Evolutionary conservation across 2,113 vertebrate genomes (phyloP), one percentile per base, ranked within the genome.

Genomic region (Dromaius novaehollandiae): DNA sequence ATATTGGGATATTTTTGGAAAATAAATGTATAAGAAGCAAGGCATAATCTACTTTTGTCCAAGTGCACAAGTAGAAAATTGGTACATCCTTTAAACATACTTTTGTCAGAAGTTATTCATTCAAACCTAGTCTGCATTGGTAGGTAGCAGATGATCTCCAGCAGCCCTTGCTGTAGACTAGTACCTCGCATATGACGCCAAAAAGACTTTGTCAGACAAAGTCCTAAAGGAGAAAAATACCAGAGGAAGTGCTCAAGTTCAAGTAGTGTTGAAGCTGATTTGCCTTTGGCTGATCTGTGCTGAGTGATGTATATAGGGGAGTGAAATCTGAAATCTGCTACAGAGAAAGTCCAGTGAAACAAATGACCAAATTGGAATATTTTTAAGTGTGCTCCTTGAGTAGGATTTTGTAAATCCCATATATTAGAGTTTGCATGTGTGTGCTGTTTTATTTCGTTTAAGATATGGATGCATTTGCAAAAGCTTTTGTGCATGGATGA

Each of bases 71-170:
- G 70, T 30, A 80, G 78, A 70, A 75, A 79, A 85, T 60, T 51
- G 26, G 53, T 40, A 34, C 6, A 2, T 55, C 28, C 48, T 90
- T 84, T 90, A 70, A 91, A 95, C 85, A 93, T 85, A 91, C 13
- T 90, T 92, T 85, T 92, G 89, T 91, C 51, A 63, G 75, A 87
- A 55, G 68, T 95, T 87, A 69, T 25, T 94, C 58, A 94, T 93
- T 96, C 89, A 88, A 79, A 82, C 26, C 66, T 74, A 38, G 60
- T 81, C 82, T 36, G 2, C 9, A 11, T 50, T 94, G n/a, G 5
- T 28, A 63, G 30, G 15, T 42, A 82, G 75, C 73, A 85, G 93
- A 60, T 78, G 50, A 70, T 92, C 55, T 92, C 38, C 68, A 30
- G 24, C 40, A 80, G 40, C 13, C 19, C 20, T 4, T 89, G 71